Percentiles rank a stretch among this genome's conserved stretches.
These are phyloP conservation scores for Drosophila albomicans DNA, from an alignment of 1,140 invertebrate genomes.

Conservation along the genomic window DNA sequence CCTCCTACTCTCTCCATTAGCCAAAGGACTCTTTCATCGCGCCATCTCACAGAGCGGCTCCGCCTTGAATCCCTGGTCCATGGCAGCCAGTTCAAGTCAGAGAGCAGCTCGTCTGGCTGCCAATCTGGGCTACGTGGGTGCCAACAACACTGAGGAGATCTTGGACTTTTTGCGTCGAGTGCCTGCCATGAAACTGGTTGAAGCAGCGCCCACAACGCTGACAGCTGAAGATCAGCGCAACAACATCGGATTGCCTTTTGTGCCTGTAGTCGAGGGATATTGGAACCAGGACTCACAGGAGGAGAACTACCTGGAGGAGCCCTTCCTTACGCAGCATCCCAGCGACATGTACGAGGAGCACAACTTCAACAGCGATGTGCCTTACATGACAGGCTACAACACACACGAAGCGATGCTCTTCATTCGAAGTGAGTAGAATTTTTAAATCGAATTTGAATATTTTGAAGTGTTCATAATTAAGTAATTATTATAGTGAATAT, in stretches of 20 bases:
- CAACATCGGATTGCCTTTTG: conserved; percentile 86
- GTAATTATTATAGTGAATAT: neutral
- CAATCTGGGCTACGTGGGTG: conserved; percentile 72
- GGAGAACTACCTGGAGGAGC: conserved; percentile 72
- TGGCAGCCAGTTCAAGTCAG: conserved; percentile 57
- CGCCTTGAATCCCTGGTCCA: conserved; percentile 85
- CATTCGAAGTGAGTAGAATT: conserved; percentile 84
- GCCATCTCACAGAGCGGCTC: conserved; percentile 89
- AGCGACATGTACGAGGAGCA: conserved; percentile 85
- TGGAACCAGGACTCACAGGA: conserved; percentile 67
- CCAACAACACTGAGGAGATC: conserved; percentile 66
- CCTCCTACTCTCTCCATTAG: conserved; percentile 86
- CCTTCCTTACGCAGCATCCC: conserved; percentile 87
- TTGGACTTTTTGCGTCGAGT: conserved; percentile 68
- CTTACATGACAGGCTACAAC: conserved; percentile 87
- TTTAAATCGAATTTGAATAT: no score
- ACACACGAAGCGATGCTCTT: conserved; percentile 87
- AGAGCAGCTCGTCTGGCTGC: conserved; percentile 64
- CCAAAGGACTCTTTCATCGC: conserved; percentile 87
- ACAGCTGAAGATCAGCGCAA: conserved; percentile 85
- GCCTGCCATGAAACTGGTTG: conserved; percentile 83
- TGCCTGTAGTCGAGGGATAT: conserved; percentile 84
- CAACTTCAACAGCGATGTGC: conserved; percentile 85
- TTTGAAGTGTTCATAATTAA: no score
- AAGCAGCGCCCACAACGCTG: conserved; percentile 85